phyloP scores from a whole-genome alignment of 1,140 invertebrate genomes.

The Sweltsa coloradensis region DNA sequence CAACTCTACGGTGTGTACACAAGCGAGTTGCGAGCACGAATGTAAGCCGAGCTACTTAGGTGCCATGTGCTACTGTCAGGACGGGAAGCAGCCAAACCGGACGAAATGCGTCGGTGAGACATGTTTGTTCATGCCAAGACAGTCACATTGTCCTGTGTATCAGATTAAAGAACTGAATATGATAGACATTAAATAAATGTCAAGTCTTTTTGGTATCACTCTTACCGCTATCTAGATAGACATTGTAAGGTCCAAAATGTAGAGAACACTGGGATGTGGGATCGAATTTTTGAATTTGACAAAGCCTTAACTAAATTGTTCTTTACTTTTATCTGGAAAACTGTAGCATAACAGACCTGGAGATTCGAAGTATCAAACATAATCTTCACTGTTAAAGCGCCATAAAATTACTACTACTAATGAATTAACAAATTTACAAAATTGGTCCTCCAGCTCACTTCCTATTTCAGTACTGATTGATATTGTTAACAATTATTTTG shows the following conservation, averaged over 20 bases:
- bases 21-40: constrained; percentile 47
- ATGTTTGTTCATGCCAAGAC: no score
- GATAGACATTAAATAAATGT: neutral
- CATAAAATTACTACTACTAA: no score
- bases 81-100: constrained; percentile 53
- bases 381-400: no score
- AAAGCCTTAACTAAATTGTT: neutral
- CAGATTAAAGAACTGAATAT: constrained; percentile 5
- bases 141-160: no score
- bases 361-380: no score
- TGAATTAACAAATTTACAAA: no score
- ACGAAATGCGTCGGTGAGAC: constrained; percentile 45
- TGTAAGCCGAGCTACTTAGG: constrained; percentile 52
- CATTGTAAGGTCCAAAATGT: neutral
- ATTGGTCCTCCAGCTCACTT: no score
- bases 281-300: neutral
- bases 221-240: neutral
- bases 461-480: no score
- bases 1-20: constrained; percentile 39
- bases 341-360: no score
- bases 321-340: no score
- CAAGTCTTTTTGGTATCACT: neutral
- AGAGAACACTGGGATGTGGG: neutral
- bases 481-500: no score
- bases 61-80: constrained; percentile 57